These are phyloP conservation scores for Metellina segmentata DNA, from an alignment of 2,888 invertebrate species.

Conservation along the genomic window DNA sequence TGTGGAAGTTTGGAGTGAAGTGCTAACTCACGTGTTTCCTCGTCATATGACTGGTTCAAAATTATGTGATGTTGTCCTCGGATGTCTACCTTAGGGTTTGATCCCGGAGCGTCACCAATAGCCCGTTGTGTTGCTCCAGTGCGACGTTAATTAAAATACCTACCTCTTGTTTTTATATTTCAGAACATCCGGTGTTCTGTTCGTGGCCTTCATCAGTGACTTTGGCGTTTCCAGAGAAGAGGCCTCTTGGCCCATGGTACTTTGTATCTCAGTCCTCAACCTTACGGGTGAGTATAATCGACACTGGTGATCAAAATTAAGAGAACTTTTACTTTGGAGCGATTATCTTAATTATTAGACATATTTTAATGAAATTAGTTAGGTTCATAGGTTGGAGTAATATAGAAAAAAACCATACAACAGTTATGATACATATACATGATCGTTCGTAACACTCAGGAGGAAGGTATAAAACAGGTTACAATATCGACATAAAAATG, in stretches of 20 bases:
- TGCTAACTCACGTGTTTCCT: not conserved
- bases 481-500: too few species aligned
- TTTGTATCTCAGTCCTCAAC: constrained; percentile 61
- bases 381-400: too few species aligned
- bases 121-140: not conserved
- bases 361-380: too few species aligned
- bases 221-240: constrained; percentile 71
- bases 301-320: too few species aligned
- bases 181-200: constrained; percentile 75
- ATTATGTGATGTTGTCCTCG: not conserved
- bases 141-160: not conserved
- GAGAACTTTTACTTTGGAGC: too few species aligned
- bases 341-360: too few species aligned
- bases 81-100: not conserved
- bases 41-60: not conserved
- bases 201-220: constrained; percentile 69
- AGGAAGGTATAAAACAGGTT: too few species aligned
- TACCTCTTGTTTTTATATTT: not conserved
- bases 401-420: too few species aligned
- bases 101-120: not conserved
- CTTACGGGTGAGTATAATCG: constrained; percentile 47
- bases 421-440: too few species aligned
- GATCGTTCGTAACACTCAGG: too few species aligned
- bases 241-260: constrained; percentile 77
- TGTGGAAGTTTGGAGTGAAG: not conserved